Percentiles rank a stretch among this genome's conserved stretches.
Evolutionary conservation across 2,888 invertebrate species (phyloP).

Genomic region (Cryptocheilus praepositus): DNA sequence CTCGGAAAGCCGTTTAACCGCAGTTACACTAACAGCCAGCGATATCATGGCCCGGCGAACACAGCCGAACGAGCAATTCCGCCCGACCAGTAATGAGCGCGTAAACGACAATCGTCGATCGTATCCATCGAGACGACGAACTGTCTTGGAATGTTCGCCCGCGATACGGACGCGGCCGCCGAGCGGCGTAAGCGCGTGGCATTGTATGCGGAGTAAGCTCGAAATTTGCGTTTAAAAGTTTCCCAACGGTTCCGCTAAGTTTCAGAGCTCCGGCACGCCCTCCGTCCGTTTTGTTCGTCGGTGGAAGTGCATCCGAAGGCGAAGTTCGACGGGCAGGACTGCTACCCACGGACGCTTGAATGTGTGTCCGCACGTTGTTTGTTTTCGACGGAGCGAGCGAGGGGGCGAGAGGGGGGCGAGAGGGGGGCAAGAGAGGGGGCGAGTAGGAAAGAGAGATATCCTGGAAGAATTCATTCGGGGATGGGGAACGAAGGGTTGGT

Average conservation of each 20-base stretch:
- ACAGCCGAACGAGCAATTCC: too few species aligned
- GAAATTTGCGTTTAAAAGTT: conserved; percentile 63
- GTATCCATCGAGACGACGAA: neutral
- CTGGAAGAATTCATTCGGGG: conserved; percentile 19
- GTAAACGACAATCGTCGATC: neutral
- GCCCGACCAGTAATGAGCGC: neutral
- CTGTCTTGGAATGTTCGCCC: neutral
- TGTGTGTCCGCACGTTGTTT: conserved; percentile 56
- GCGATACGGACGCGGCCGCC: conserved; percentile 3
- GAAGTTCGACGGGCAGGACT: conserved; percentile 52
- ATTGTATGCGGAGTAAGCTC: conserved; percentile 22
- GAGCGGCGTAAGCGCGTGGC: neutral
- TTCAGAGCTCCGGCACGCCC: conserved; percentile 29
- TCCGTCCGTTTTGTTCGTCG: conserved; percentile 36
- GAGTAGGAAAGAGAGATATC: conserved; percentile 17
- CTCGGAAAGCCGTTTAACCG: neutral
- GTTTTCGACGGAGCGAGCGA: conserved; percentile 47
- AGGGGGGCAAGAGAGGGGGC: conserved; percentile 3
- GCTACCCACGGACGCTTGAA: conserved; percentile 37
- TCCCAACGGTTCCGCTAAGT: conserved; percentile 53
- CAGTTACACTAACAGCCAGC: neutral
- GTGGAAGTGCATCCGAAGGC: conserved; percentile 52
- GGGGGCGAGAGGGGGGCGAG: conserved; percentile 5
- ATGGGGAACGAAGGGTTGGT: too few species aligned
- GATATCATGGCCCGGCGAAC: neutral